Conservation (phyloP, 1,140 invertebrate species). For the Globodera rostochiensis region DNA sequence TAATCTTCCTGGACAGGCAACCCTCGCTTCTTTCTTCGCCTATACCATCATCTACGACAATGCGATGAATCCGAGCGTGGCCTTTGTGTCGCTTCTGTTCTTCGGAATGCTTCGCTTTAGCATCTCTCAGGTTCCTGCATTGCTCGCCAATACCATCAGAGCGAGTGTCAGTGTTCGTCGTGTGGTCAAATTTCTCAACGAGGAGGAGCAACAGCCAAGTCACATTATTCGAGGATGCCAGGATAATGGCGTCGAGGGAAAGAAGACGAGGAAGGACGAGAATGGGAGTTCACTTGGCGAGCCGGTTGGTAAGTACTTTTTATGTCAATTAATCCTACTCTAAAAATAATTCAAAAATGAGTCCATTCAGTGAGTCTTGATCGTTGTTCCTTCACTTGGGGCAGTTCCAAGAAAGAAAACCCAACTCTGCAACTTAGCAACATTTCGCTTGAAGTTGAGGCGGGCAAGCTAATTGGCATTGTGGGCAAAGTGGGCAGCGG, state of each 20-base stretch:
- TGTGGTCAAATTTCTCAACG: conserved; percentile 39
- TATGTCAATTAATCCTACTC: neutral
- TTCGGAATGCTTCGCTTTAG: conserved; percentile 70
- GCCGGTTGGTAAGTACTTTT: neutral
- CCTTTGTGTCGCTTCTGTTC: conserved; percentile 73
- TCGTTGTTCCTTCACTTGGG: conserved; percentile 45
- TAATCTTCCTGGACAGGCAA: conserved; percentile 38
- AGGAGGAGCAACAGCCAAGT: conserved; percentile 26
- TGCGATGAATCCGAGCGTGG: conserved; percentile 71
- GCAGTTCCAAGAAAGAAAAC: neutral
- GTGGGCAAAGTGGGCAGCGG: conserved; percentile 79
- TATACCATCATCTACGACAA: conserved; percentile 61
- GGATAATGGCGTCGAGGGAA: neutral
- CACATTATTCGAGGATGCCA: conserved; percentile 8
- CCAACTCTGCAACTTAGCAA: conserved; percentile 39
- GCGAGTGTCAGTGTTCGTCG: conserved; percentile 36
- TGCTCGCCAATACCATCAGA: conserved; percentile 31
- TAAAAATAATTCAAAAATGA: neutral
- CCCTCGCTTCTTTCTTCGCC: conserved; percentile 37
- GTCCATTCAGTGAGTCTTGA: conserved; percentile 29
- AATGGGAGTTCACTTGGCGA: neutral
- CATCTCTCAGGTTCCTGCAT: conserved; percentile 39
- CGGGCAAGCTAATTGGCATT: conserved; percentile 75
- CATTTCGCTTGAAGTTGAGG: conserved; percentile 39
- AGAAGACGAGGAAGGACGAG: neutral